Base-by-base conservation (phyloP, 2,113 vertebrate genomes). In the Merops nubicus region DNA sequence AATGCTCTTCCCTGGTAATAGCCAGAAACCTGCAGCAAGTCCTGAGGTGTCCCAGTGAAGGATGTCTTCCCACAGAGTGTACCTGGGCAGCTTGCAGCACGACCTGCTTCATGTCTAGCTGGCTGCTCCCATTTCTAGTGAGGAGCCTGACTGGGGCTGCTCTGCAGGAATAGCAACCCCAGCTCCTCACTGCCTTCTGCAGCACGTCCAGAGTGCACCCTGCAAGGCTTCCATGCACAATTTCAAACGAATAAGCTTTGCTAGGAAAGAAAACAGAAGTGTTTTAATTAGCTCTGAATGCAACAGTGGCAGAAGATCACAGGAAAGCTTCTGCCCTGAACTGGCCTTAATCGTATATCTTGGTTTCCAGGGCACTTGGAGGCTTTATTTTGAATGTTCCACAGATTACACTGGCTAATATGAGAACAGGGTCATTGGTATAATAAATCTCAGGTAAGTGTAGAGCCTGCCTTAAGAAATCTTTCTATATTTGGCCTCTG, bases 381-480 rank as follows among this genome's bases (percentile, higher is more conserved):
- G 45, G 23, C 33, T 94, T 83, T 77, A 65, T 89, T 94, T 73
- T 77, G 88, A 88, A 47, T 62, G 29, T 63, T 64, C 90, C 60
- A 70, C 15, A 63, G 83, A 64, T 95, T 89, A 91, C 62, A 50
- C 62, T 60, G 51, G 56, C 74, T 88, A 95, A 91, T 77, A 67
- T 12, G 28, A 90, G 72, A 94, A 84, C 34, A 88, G 31, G 38
- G 47, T 80, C 67, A 67, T 90, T 77, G 70, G 23, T 31, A 63
- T 50, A 93, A 84, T 93, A 91, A 95, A 83, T 85, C 56, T 95
- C 42, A 90, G 85, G 76, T 70, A 93, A 86, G 48, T 6, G 17
- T 67, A 50, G 33, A 78, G 17, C 19, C 48, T 74, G 31, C 76
- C 73, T 77, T 51, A 70, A 45, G 85, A 84, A 94, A 60, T 36